Percentiles rank a stretch among this genome's conserved stretches.
Evolutionary conservation across 2,113 vertebrate species (phyloP).

Genomic region (Bothrops jararaca): DNA sequence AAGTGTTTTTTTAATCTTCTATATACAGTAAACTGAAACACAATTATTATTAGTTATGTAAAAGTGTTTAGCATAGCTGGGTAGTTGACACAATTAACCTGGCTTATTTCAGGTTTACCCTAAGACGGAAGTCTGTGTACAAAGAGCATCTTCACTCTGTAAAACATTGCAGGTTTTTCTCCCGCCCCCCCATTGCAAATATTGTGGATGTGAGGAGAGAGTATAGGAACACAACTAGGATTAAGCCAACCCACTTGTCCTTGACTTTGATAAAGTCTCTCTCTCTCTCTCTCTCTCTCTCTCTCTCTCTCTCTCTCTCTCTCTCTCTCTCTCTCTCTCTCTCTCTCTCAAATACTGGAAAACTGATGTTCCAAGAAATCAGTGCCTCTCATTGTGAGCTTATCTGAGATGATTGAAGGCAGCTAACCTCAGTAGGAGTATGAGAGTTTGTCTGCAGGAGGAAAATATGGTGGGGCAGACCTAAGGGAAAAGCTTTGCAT

Average conservation of each 20-base stretch:
- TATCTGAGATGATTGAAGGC: background rate
- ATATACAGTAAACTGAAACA: background rate
- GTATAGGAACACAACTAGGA: background rate
- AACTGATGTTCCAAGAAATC: slow-evolving; percentile 14
- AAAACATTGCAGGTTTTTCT: background rate
- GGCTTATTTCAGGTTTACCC: background rate
- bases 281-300: background rate
- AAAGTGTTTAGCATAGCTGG: background rate
- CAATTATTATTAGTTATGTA: background rate
- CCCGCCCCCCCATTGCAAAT: background rate
- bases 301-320: background rate
- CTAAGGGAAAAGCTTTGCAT: background rate
- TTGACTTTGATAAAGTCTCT: background rate
- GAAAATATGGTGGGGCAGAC: background rate
- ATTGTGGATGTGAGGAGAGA: background rate
- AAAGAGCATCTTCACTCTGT: background rate
- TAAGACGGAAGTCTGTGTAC: background rate
- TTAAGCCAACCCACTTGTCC: fast-evolving
- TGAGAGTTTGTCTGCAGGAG: background rate
- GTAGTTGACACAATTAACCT: background rate
- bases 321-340: background rate
- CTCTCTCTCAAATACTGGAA: background rate
- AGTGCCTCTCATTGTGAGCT: slow-evolving; percentile 22
- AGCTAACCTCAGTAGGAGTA: fast-evolving
- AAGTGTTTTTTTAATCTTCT: background rate